Evolutionary conservation across 1,140 invertebrate genomes (phyloP), one percentile per base, ranked within the genome.

Genomic region (Dinoponera quadriceps): DNA sequence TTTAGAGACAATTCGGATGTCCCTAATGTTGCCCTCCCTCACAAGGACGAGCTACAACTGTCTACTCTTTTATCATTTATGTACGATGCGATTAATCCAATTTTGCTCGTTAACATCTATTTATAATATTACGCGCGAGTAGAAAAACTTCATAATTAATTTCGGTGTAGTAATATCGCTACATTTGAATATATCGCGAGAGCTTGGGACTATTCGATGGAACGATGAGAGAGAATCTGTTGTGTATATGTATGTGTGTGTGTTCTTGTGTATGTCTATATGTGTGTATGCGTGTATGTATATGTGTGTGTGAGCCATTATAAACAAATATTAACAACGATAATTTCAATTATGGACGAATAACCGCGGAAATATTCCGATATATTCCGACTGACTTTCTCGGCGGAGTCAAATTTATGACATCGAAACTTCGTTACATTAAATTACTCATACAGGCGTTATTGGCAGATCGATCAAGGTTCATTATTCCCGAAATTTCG

Each of bases 1-100:
- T 80, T 83, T 62, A 69, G 38, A 18, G 62, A 83, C 68, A 83
- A 83, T 80, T 75, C 20, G 14, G 74, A 49, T 80, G 54, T 69
- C 60, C 81, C 60, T 57, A 63, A 65, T 78, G 81, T 20, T 55
- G n/a, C 60, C 57, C n/a, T 11, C 14, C 25, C 4, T 55, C 55
- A 60, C 9, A 2, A 69, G 7, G 29, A 3, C 18, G 51, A 2
- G 13, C 20, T 51, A 27, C 27, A 18, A 22, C 33, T 48, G 14
- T 3, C 14, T 44, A 48, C 9, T 18, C 7, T 71, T 80, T 57
- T 71, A 29, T 59, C 27, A 71, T 71, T 20, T 63, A 2, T 48
- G 7, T 16, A 55, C 54, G 18, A 25, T 7, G 9, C 33, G 44
- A 49, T 71, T 48, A 59, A 71, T 59, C 25, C 14, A 57, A 2